Base-by-base conservation (phyloP, 2,888 invertebrate species). In the Pollenia labialis region DNA sequence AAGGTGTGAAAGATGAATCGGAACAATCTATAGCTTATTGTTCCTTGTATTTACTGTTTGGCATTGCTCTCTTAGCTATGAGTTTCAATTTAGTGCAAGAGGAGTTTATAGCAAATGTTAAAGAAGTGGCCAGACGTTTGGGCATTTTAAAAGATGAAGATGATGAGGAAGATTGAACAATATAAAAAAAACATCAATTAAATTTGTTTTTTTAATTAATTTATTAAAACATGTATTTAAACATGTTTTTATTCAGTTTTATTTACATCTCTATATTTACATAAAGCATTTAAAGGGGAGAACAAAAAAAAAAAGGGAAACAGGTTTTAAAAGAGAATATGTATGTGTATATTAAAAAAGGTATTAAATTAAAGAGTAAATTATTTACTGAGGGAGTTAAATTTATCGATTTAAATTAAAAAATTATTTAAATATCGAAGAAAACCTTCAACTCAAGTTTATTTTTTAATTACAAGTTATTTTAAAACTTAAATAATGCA, bases 1-100 rank as follows among this genome's bases (percentile, higher is more conserved):
- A 97, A 87, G 93, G 93, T 3, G 92, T 93, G 7, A 92, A 93
- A 87, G 93, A 92, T 71, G 92, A 93, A 85, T 92, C 93, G 0
- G 87, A 92, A 80, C 91, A 93, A 75, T 93, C 94, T 4, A 95
- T 99, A 87, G 98, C 98, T 0, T 95, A 98, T 76, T 98, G 98
- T 91, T 98, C 98, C 0, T 94, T 99, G 80, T 99, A 99, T 94
- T 94, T 99, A 88, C 95, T 99, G 60, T 98, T 99, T 92, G 99
- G 99, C 9, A 99, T 99, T 91, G 97, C 98, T 0, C 94, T 99
- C 64, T 94, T 99, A 88, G 98, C 98, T 44, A 99, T 99, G 99
- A 98, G 98, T 90, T 99, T 99, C 94, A 99, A 99, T 94, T 94
- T 99, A 91, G 98, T 99, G 62, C 98, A 98, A 93, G 98, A 98